Conservation (phyloP, 2,888 invertebrate species). For the Drosophila engyochracea region DNA sequence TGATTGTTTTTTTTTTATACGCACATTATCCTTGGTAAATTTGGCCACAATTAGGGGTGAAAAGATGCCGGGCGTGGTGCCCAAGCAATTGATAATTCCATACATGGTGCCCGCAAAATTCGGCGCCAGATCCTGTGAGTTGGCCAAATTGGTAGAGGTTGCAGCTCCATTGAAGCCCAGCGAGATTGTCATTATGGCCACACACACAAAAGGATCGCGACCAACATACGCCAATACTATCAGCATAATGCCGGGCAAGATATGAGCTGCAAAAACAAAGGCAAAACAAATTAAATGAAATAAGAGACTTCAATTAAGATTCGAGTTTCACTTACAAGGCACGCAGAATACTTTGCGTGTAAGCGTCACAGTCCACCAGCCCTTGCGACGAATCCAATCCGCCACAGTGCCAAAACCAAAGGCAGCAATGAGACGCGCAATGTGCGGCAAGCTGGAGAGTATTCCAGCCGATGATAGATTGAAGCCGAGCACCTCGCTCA, state of each 20-base stretch:
- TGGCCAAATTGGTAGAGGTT: conserved; percentile 88
- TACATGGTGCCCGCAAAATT: conserved; percentile 91
- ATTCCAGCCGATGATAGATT: conserved; percentile 90
- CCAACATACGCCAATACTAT: conserved; percentile 87
- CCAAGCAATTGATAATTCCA: conserved; percentile 91
- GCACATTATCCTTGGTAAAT: conserved; percentile 79
- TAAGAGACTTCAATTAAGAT: background rate
- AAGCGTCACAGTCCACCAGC: conserved; percentile 86
- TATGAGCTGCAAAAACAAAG: conserved; percentile 85
- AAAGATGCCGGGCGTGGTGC: conserved; percentile 90
- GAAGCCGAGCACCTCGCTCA: conserved; percentile 90
- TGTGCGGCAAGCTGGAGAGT: conserved; percentile 90
- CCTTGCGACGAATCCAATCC: conserved; percentile 87
- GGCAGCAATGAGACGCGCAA: conserved; percentile 89
- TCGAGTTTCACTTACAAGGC: conserved; percentile 86
- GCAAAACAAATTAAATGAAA: background rate
- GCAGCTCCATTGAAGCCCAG: conserved; percentile 89
- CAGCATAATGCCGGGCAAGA: conserved; percentile 87
- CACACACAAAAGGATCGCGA: conserved; percentile 88
- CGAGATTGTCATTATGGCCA: conserved; percentile 89
- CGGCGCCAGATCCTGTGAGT: conserved; percentile 90
- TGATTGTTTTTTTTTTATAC: conserved; percentile 2
- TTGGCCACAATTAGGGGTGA: conserved; percentile 89
- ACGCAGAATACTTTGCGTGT: conserved; percentile 89
- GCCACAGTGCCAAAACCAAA: conserved; percentile 90